phyloP scores from a whole-genome alignment of 2,888 invertebrate genomes.

The Xestoiulus laeticollis region DNA sequence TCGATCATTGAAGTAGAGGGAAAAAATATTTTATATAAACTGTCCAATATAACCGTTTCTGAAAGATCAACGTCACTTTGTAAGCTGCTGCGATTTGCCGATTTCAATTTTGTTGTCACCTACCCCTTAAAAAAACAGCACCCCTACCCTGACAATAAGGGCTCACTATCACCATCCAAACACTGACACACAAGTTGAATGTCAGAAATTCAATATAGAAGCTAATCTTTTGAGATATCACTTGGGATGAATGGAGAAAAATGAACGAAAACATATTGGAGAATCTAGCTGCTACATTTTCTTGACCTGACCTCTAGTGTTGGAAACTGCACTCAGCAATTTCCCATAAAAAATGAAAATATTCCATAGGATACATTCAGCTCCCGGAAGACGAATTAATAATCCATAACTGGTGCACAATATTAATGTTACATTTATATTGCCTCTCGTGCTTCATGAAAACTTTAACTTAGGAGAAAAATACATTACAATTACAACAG shows the following conservation, averaged over 20 bases:
- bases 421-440: too few species aligned
- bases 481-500: too few species aligned
- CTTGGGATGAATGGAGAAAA: not conserved
- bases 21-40: not conserved
- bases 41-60: conserved; percentile 32
- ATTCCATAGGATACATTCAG: too few species aligned
- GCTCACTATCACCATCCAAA: not conserved
- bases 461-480: too few species aligned
- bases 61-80: conserved; percentile 7
- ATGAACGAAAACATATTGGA: not conserved
- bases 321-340: not conserved
- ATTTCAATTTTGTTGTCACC: conserved; percentile 29
- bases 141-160: not conserved
- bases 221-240: conserved; percentile 14
- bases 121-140: not conserved
- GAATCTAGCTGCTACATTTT: not conserved
- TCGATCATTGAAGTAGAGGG: not conserved
- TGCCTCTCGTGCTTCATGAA: too few species aligned
- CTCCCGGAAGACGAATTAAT: too few species aligned
- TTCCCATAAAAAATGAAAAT: not conserved
- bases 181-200: not conserved
- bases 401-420: too few species aligned
- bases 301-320: not conserved
- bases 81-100: conserved; percentile 34
- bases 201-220: not conserved